These are phyloP conservation scores for Latheticus oryzae DNA, from an alignment of 2,888 invertebrate species.

Conservation along the genomic window DNA sequence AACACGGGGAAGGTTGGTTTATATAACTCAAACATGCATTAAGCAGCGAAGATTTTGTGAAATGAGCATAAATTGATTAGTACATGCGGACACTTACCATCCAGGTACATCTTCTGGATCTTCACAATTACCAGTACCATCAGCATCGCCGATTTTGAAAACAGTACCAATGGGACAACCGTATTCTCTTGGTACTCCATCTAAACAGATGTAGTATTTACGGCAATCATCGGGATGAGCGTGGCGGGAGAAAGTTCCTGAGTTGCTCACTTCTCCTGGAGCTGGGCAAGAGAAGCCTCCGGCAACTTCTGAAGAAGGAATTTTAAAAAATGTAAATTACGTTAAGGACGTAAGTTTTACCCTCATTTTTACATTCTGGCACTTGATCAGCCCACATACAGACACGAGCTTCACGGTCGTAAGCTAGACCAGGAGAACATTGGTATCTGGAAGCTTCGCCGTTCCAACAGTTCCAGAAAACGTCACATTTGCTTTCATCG, in stretches of 20 bases:
- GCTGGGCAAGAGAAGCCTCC: slow-evolving; percentile 90
- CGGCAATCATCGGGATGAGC: slow-evolving; percentile 95
- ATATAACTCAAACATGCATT: too few species aligned
- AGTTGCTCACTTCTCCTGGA: slow-evolving; percentile 82
- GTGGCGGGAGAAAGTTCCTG: slow-evolving; percentile 93
- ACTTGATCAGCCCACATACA: slow-evolving; percentile 98
- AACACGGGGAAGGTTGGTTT: too few species aligned
- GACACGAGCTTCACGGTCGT: slow-evolving; percentile 91
- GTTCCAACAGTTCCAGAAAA: slow-evolving; percentile 98
- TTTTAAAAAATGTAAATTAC: too few species aligned
- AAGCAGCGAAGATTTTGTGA: slow-evolving; percentile 3
- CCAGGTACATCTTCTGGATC: slow-evolving; percentile 96
- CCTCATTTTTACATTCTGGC: slow-evolving; percentile 90
- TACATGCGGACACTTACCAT: slow-evolving; percentile 76
- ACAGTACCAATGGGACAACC: slow-evolving; percentile 96
- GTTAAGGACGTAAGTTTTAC: too few species aligned
- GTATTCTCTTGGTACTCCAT: slow-evolving; percentile 91
- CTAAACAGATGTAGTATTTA: slow-evolving; percentile 94
- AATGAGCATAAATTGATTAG: slow-evolving; percentile 1
- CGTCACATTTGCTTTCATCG: slow-evolving; percentile 88
- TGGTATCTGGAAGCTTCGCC: slow-evolving; percentile 94
- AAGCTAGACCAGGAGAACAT: slow-evolving; percentile 94
- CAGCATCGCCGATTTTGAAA: slow-evolving; percentile 92
- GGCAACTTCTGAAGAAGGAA: slow-evolving; percentile 82
- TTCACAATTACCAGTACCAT: slow-evolving; percentile 93